Evolutionary conservation across 2,113 vertebrate genomes (phyloP), one percentile per base, ranked within the genome.

Genomic region (Vireo altiloquus): DNA sequence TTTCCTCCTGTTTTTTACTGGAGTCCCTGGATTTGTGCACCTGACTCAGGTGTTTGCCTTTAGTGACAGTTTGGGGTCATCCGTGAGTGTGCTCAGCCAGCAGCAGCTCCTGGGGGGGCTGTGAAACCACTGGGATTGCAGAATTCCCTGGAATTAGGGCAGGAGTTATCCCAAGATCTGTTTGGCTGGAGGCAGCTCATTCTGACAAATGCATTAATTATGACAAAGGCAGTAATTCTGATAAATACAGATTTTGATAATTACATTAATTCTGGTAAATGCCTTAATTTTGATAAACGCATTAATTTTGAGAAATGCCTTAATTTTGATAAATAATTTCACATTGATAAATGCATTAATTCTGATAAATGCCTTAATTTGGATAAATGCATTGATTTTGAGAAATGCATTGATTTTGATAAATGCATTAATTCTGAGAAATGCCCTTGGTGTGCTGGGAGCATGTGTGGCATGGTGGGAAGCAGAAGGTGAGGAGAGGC

Each of bases 1-100:
- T 65, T 75, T 42, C 60, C 35, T 56, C 0, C 1, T 49, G 35
- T 2, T 24, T 54, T 39, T 28, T 3, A 23, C 49, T 0, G 2
- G 27, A 54, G 8, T 27, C 18, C 7, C 22, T 28, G 40, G 28
- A 21, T 64, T n/a, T 74, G 50, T 84, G 49, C n/a, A 6, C 49
- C 52, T 31, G 60, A 3, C 24, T 49, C 16, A 5, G 52, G 82
- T n/a, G 25, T 7, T 57, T 31, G 42, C 31, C 44, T 57, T 42
- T 10, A n/a, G 42, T 76, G 82, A 35, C 52, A 57, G 13, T 50
- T 42, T 31, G 52, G 61, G 44, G 35, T 57, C 71, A 50, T 19
- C 25, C 35, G 52, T 35, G 60, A 16, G 12, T 30, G 42, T 30
- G 42, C 42, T 47, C 50, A 20, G 50, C 69, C 81, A 74, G 60